Base-by-base conservation (phyloP, 2,888 invertebrate genomes). In the Pollenia angustigena region DNA sequence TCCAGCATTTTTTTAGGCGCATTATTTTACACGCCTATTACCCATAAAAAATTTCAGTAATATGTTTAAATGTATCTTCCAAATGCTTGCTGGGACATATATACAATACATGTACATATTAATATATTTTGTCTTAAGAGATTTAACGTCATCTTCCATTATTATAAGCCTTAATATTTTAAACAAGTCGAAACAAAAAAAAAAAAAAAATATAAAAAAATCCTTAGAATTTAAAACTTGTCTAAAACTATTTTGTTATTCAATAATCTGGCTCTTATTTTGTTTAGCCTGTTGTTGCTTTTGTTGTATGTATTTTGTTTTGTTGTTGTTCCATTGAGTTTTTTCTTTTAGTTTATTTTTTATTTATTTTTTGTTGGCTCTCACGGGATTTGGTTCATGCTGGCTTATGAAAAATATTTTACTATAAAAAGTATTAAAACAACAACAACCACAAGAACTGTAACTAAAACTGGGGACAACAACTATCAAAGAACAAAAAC, bases 181-280 rank as follows among this genome's bases (percentile, higher is more conserved):
- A 48, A 23, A 79, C 69, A 79, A 72, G 66, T 18, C 60, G 42
- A 44, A 79, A 71, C 44, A 42, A 68, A 42, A 66, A 66, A 48
- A 16, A 54, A 16, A 18, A 64, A 23, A 85, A 58, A 40, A 18
- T 1, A 18, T 1, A 18, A 18, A 54, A 23, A 81, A 81, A 71
- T 74, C 50, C 56, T 46, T 62, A 42, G 62, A 64, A 75, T 50
- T 32, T 23, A 75, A 68, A 60, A 79, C 72, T 68, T 74, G 72
- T 75, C 64, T 74, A 72, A 60, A 72, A 84, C 68, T 60, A 74
- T 79, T 81, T 83, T 79, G 50, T 84, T 85, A 66, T 75, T 64
- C 66, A 76, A 66, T 76, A 50, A 78, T 62, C 68, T 82, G 16
- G 23, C 56, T 58, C 56, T 78, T 78, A 44, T 16, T 40, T 40